Percentiles rank a stretch among this genome's conserved stretches.
Evolutionary conservation across 2,113 vertebrate species (phyloP).

Genomic region (Lagenorhynchus albirostris): DNA sequence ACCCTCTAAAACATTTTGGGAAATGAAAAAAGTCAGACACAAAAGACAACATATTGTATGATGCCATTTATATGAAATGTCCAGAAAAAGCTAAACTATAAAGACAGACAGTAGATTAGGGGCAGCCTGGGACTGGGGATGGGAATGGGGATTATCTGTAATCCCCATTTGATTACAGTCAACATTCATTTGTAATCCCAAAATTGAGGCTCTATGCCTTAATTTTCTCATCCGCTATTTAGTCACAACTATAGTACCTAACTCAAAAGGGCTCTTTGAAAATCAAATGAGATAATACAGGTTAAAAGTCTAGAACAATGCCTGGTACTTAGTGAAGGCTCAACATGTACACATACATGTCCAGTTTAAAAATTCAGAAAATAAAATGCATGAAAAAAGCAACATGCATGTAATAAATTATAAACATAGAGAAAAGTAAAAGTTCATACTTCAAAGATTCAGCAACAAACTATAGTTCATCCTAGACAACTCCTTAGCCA

Average conservation of each 20-base stretch:
- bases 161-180: not conserved
- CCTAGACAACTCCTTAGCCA: constrained; percentile 13
- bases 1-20: not conserved
- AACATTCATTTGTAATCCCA: not conserved
- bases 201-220: not conserved
- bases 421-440: not conserved
- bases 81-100: constrained; percentile 1
- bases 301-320: constrained; percentile 18
- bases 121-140: not conserved
- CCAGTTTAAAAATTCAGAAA: constrained; percentile 15
- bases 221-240: not conserved
- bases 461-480: constrained; percentile 6
- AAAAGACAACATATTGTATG: not conserved
- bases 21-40: not conserved
- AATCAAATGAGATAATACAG: constrained; percentile 26
- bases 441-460: constrained; percentile 26
- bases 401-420: not conserved
- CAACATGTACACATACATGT: not conserved
- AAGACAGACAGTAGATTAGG: not conserved
- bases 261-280: not conserved
- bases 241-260: not conserved
- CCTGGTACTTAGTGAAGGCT: not conserved
- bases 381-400: not conserved
- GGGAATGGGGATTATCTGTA: not conserved
- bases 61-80: not conserved